These are phyloP conservation scores for Antheraea mylitta DNA, from an alignment of 1,140 invertebrate genomes.

Conservation along the genomic window DNA sequence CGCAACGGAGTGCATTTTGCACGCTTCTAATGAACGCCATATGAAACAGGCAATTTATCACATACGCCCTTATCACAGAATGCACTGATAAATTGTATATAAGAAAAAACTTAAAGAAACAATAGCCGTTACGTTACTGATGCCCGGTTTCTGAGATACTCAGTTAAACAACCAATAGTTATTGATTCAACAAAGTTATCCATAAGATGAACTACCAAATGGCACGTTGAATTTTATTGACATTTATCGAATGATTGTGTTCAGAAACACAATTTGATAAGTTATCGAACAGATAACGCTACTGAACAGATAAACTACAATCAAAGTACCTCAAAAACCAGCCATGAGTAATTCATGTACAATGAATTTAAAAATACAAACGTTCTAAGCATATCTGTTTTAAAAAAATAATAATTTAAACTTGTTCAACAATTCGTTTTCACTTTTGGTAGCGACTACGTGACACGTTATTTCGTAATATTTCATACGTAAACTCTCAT, in stretches of 20 bases:
- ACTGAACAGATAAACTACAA: too few relatives aligned
- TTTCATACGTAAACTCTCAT: slow-evolving; percentile 61
- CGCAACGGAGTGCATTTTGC: slow-evolving; percentile 74
- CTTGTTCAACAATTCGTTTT: slow-evolving; percentile 58
- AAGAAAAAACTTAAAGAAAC: slow-evolving; percentile 66
- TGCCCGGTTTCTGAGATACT: too few relatives aligned
- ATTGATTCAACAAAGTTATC: too few relatives aligned
- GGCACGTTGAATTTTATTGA: too few relatives aligned
- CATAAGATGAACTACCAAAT: too few relatives aligned
- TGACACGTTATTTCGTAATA: slow-evolving; percentile 61
- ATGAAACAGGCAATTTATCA: slow-evolving; percentile 78
- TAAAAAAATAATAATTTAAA: slow-evolving; percentile 24
- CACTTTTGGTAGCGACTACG: slow-evolving; percentile 50
- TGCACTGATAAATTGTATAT: slow-evolving; percentile 71
- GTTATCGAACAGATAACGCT: too few relatives aligned
- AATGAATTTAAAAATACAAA: neutral
- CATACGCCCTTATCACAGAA: slow-evolving; percentile 68
- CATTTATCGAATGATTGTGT: too few relatives aligned
- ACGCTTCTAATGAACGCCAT: slow-evolving; percentile 76
- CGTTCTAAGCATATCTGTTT: too few relatives aligned
- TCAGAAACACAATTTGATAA: too few relatives aligned
- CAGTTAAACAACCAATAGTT: too few relatives aligned
- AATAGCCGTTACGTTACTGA: slow-evolving; percentile 36
- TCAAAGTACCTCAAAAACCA: too few relatives aligned
- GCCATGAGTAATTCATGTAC: slow-evolving; percentile 14